Conservation (phyloP, 2,888 invertebrate species). For the Cyrtodaria siliqua region DNA sequence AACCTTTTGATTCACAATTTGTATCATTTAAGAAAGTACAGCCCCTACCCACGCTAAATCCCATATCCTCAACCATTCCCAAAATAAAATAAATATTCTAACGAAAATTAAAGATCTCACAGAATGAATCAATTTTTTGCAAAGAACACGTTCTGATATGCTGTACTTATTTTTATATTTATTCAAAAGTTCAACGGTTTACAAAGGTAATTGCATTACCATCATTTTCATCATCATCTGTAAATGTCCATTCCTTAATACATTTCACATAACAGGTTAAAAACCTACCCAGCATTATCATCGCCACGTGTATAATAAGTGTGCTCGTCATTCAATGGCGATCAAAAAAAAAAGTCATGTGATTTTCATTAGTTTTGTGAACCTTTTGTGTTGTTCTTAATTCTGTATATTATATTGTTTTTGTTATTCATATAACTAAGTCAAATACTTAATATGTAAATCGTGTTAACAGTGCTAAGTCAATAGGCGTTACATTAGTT, state of each 20-base stretch:
- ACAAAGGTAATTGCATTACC: constrained; percentile 28
- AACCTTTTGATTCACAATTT: too few species aligned
- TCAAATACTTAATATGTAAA: constrained; percentile 3
- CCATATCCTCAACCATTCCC: too few species aligned
- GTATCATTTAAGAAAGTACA: too few species aligned
- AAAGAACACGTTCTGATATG: too few species aligned
- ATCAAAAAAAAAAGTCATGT: constrained; percentile 1
- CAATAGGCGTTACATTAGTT: too few species aligned
- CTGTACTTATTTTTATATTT: too few species aligned
- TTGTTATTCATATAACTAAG: constrained; percentile 24
- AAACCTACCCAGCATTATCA: constrained; percentile 37
- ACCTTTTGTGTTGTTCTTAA: constrained; percentile 5
- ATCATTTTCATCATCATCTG: constrained; percentile 9
- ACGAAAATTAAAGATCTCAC: too few species aligned
- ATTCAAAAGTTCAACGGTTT: too few species aligned
- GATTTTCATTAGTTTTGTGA: constrained; percentile 1
- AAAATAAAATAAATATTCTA: too few species aligned
- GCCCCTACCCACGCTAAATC: too few species aligned
- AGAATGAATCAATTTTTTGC: too few species aligned
- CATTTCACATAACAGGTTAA: constrained; percentile 19
- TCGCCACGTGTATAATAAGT: constrained; percentile 3
- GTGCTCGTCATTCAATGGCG: constrained; percentile 12
- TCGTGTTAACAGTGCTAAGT: too few species aligned
- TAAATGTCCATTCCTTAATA: constrained; percentile 9
- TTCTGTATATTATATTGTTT: constrained; percentile 3